Conservation (phyloP, 2,113 vertebrate species). For the Notechis scutatus region DNA sequence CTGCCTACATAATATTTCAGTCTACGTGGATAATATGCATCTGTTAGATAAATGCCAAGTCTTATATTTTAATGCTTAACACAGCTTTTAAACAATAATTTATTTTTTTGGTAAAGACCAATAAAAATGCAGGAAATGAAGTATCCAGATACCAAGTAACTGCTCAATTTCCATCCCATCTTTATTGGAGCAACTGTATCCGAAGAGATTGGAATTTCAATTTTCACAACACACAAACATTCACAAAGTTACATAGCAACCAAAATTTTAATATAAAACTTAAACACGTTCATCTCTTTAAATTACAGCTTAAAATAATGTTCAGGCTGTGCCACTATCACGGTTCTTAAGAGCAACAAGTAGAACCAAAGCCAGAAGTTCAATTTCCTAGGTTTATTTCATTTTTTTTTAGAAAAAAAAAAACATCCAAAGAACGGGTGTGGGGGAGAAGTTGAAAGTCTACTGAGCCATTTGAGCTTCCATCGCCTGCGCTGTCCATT, state of each 20-base stretch:
- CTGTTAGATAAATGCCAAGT: background rate
- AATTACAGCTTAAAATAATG: background rate
- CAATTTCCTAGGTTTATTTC: constrained; percentile 39
- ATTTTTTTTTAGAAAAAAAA: background rate
- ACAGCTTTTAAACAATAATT: background rate
- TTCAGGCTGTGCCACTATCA: background rate
- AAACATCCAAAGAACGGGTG: background rate
- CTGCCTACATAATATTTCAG: background rate
- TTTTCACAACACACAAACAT: background rate
- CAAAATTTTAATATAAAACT: background rate
- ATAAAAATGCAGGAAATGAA: background rate
- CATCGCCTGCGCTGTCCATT: constrained; percentile 95
- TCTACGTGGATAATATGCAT: background rate
- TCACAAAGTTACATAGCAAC: background rate
- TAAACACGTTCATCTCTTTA: background rate
- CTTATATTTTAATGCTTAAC: background rate
- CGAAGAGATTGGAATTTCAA: background rate
- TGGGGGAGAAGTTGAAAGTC: constrained; percentile 18
- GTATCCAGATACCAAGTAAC: background rate
- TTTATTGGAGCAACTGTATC: background rate
- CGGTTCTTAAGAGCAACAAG: background rate
- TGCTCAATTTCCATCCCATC: background rate
- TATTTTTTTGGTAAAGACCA: background rate
- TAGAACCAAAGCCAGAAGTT: background rate
- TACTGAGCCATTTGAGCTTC: constrained; percentile 96